phyloP scores from a whole-genome alignment of 2,113 vertebrate genomes.

The Dicaeum eximium region DNA sequence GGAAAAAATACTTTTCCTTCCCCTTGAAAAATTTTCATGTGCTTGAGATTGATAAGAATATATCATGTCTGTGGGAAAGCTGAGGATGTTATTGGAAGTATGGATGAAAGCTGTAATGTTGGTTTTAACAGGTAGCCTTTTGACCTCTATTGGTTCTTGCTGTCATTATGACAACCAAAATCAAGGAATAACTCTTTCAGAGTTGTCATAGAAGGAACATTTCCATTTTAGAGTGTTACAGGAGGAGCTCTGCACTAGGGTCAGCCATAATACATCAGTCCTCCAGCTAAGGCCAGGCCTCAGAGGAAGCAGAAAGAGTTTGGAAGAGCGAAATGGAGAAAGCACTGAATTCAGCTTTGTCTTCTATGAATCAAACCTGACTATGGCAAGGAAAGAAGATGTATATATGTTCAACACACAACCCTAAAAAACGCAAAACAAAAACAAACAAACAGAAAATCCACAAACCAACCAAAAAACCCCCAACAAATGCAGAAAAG shows the following conservation, averaged over 20 bases:
- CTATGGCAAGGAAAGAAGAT: background rate
- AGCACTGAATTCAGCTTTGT: background rate
- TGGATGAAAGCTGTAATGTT: background rate
- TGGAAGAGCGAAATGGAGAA: background rate
- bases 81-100: background rate
- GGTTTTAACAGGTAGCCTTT: background rate
- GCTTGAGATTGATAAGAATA: background rate
- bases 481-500: background rate
- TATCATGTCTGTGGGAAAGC: background rate
- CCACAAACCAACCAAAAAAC: too few relatives aligned
- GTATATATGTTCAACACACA: background rate
- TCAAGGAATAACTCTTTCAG: background rate
- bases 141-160: background rate
- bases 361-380: background rate
- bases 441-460: background rate
- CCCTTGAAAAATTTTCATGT: background rate
- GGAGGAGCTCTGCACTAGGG: background rate
- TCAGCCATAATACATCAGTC: background rate
- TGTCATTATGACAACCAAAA: background rate
- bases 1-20: background rate
- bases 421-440: background rate
- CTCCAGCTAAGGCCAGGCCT: background rate
- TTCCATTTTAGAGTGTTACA: background rate
- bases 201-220: background rate
- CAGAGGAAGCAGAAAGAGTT: background rate